Evolutionary conservation across 2,113 vertebrate species (phyloP).

Genomic region (Onychostruthus taczanowskii): DNA sequence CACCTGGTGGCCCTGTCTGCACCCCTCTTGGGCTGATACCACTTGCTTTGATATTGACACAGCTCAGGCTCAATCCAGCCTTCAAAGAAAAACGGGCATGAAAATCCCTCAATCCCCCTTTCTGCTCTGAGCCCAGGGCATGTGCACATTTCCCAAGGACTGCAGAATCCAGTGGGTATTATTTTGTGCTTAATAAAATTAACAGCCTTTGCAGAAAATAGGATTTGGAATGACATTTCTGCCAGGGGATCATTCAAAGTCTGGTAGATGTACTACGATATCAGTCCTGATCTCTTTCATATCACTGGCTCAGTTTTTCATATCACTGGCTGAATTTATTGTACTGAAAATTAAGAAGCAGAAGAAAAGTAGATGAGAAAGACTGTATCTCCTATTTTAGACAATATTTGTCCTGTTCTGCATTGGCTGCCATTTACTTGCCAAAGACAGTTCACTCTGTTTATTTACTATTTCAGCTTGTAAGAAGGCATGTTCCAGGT

Average conservation of each 20-base stretch:
- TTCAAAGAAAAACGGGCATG: conserved; percentile 4
- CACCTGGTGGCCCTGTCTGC: neutral
- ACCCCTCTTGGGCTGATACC: neutral
- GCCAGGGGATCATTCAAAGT: neutral
- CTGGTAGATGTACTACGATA: neutral
- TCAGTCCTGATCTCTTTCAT: neutral
- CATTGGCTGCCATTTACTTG: neutral
- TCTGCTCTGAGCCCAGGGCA: neutral
- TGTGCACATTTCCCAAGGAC: neutral
- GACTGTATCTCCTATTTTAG: neutral
- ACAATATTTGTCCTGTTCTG: neutral
- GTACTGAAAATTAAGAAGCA: neutral
- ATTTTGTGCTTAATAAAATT: conserved; percentile 39
- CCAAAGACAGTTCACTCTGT: neutral
- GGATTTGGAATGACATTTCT: conserved; percentile 19
- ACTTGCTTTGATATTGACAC: conserved; percentile 47
- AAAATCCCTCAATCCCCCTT: neutral
- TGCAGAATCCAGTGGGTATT: neutral
- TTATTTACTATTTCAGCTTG: neutral
- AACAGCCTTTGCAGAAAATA: neutral
- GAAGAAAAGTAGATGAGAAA: neutral
- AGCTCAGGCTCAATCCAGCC: neutral
- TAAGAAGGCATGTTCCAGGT: neutral
- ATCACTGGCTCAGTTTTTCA: neutral
- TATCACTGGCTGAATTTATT: neutral